Percentiles rank a stretch among this genome's conserved stretches.
phyloP scores from a whole-genome alignment of 2,797 vertebrate species.

The Chrosomus eos region DNA sequence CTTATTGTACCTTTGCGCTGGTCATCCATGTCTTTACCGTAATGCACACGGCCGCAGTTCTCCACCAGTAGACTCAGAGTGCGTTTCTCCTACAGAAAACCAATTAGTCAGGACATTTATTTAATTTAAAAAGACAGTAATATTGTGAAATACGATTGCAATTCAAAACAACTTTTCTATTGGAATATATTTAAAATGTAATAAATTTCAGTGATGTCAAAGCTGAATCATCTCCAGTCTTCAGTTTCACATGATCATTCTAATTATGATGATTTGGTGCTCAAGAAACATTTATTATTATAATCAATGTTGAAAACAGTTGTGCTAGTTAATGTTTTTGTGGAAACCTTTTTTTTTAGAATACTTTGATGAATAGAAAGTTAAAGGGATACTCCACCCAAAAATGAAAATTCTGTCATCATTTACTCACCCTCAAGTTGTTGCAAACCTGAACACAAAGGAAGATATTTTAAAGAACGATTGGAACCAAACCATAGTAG shows the following conservation, averaged over 20 bases:
- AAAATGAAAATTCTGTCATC: too few species aligned
- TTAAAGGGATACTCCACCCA: too few species aligned
- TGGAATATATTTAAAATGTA: neutral
- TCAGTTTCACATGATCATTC: neutral
- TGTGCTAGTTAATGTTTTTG: too few species aligned
- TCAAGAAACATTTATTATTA: too few species aligned
- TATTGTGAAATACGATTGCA: neutral
- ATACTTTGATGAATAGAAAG: too few species aligned
- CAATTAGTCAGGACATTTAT: neutral
- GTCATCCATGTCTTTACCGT: conserved; percentile 81
- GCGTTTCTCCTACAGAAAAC: conserved; percentile 77
- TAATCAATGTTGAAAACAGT: too few species aligned
- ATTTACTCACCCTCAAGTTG: too few species aligned
- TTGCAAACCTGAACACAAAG: too few species aligned
- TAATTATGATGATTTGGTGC: neutral
- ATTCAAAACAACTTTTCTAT: neutral
- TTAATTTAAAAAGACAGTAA: neutral
- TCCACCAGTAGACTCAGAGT: conserved; percentile 90
- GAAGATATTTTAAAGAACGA: too few species aligned
- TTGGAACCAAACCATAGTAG: too few species aligned
- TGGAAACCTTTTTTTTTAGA: too few species aligned
- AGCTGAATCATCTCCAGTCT: neutral
- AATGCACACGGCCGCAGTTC: conserved; percentile 91
- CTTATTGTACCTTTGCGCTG: conserved; percentile 89
- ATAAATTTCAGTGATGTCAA: neutral